Evolutionary conservation across 2,888 invertebrate species (phyloP).

Genomic region (Drosophila paranaensis): DNA sequence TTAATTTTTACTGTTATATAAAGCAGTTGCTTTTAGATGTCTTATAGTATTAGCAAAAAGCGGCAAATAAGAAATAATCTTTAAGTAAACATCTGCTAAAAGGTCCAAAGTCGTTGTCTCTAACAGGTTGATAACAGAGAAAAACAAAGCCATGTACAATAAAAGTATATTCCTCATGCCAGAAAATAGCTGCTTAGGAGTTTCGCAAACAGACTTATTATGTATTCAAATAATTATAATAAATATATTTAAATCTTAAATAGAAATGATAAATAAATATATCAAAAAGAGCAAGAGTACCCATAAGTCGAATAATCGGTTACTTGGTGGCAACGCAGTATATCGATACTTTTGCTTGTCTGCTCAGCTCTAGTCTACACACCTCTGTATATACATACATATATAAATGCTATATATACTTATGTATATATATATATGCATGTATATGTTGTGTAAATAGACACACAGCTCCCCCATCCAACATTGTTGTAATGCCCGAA

Average conservation of each 20-base stretch:
- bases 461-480: too few species aligned
- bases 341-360: constrained; percentile 2
- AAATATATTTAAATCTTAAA: not conserved
- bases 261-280: not conserved
- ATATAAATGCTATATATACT: not conserved
- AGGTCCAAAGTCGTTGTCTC: not conserved
- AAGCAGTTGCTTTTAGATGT: too few species aligned
- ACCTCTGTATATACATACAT: not conserved
- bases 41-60: not conserved
- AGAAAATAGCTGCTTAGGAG: not conserved
- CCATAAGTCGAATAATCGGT: not conserved
- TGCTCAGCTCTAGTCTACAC: not conserved
- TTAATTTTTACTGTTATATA: not conserved
- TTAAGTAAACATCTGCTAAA: constrained; percentile 13
- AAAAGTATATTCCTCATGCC: not conserved
- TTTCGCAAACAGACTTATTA: not conserved
- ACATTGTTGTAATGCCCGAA: not conserved
- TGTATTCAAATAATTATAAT: not conserved
- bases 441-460: not conserved
- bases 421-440: not conserved
- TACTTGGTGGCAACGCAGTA: not conserved
- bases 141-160: not conserved
- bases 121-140: not conserved
- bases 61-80: constrained; percentile 11
- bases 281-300: not conserved